A percentile compares a stretch with the other conserved stretches of the same genome.
phyloP scores from a whole-genome alignment of 2,113 vertebrate genomes.

The Chitala chitala region DNA sequence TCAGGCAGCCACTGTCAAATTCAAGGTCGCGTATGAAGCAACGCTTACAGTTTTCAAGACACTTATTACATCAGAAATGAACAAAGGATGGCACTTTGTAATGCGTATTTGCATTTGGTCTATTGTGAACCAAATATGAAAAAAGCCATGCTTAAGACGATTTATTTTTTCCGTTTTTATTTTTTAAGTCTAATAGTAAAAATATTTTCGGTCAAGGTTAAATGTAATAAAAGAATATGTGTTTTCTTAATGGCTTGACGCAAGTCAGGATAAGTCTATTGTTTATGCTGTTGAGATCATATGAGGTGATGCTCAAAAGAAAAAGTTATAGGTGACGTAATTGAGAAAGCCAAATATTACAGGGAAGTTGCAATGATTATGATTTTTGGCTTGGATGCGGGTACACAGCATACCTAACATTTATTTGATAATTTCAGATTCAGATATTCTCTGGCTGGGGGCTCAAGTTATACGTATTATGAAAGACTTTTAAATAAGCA shows the following conservation, averaged over 20 bases:
- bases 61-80: not conserved
- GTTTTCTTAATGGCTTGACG: too few relatives aligned
- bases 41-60: not conserved
- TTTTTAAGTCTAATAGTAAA: not conserved
- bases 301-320: too few relatives aligned
- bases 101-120: not conserved
- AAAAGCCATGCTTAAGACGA: constrained; percentile 4
- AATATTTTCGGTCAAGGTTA: not conserved
- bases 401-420: too few relatives aligned
- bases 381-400: not conserved
- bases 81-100: not conserved
- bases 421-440: too few relatives aligned
- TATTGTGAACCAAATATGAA: constrained; percentile 10
- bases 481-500: constrained; percentile 5
- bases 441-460: not conserved
- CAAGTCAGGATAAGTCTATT: too few relatives aligned
- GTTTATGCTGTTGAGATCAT: too few relatives aligned
- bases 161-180: not conserved
- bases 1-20: not conserved
- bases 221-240: not conserved
- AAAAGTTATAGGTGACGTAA: too few relatives aligned
- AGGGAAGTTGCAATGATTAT: not conserved
- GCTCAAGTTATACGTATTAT: not conserved
- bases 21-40: not conserved
- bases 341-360: not conserved